These are phyloP conservation scores for Drosophila nr. fundita DNA, from an alignment of 2,888 invertebrate species.

Conservation along the genomic window DNA sequence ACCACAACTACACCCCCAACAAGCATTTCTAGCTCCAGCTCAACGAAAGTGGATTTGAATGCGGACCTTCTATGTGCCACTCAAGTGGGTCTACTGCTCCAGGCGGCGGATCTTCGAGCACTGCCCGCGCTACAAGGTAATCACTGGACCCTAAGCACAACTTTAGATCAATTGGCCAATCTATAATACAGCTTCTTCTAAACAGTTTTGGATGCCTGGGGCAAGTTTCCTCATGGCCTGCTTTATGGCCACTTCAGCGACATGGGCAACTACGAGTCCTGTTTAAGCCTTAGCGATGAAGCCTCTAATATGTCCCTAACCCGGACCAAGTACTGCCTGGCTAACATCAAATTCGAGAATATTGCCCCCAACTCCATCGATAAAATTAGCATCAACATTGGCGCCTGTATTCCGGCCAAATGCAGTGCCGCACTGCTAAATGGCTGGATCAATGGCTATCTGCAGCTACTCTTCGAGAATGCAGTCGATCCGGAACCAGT, in stretches of 20 bases:
- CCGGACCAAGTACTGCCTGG: conserved; percentile 60
- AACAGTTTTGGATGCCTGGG: conserved; percentile 84
- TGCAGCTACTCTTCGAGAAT: conserved; percentile 34
- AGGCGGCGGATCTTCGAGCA: conserved; percentile 36
- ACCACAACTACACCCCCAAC: background rate
- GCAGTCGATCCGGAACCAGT: background rate
- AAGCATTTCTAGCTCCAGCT: background rate
- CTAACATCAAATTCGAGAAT: conserved; percentile 40
- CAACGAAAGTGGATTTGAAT: conserved; percentile 1
- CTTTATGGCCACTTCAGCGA: conserved; percentile 81
- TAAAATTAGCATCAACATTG: conserved; percentile 32
- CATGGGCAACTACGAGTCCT: conserved; percentile 84
- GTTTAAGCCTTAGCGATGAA: conserved; percentile 58
- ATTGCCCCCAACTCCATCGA: background rate
- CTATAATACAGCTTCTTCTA: background rate
- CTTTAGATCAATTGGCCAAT: background rate
- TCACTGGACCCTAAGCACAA: background rate
- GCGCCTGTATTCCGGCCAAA: conserved; percentile 45
- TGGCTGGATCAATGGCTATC: conserved; percentile 41
- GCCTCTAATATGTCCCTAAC: background rate
- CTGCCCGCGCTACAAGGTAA: conserved; percentile 62
- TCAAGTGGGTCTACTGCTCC: conserved; percentile 52
- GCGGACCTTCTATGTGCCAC: conserved; percentile 43
- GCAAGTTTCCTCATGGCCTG: conserved; percentile 84
- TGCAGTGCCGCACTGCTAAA: conserved; percentile 45